Evolutionary conservation across 2,113 vertebrate genomes (phyloP), one percentile per base, ranked within the genome.

Genomic region (Nyctereutes procyonoides): DNA sequence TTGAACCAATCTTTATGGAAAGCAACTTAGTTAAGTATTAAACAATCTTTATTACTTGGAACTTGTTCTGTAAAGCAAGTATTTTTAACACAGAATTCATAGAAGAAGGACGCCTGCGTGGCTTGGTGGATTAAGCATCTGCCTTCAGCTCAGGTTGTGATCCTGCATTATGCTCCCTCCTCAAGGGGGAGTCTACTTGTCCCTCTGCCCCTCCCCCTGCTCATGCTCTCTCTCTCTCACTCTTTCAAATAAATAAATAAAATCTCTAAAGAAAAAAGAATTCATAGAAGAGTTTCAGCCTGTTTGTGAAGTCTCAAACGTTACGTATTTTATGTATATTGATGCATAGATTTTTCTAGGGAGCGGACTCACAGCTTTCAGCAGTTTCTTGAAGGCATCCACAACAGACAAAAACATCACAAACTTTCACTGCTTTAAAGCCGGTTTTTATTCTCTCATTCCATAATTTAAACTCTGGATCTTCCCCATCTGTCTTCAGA

Each of bases 1-100:
- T 60, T 94, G 73, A 74, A 69, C 5, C 92, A 30, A 92, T 71
- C 53, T 92, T 83, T 24, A 73, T 6, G 15, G 17, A 73, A 60
- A 76, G 32, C 84, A 97, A 60, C 51, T 92, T 92, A 77, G 32
- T 79, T 55, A 62, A 92, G 30, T 88, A 62, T 65, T 92, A 92
- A 93, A 56, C 26, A 90, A 16, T 69, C 28, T 82, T 79, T 58
- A 87, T 55, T 87, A 12, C 32, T 35, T 15, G 48, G 24, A 81
- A 81, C 63, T 53, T 81, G 17, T 48, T 88, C 48, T 86, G 69
- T 62, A 93, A 35, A 84, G 26, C 32, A 85, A 65, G 11, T 81
- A 12, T 48, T 83, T 56, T 90, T 65, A 56, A 71, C 4, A 53
- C 8, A 17, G 24, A 90, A 86, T 89, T 69, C 14, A 43, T 30